phyloP scores from a whole-genome alignment of 1,140 invertebrate genomes.

The Ceratina australensis region DNA sequence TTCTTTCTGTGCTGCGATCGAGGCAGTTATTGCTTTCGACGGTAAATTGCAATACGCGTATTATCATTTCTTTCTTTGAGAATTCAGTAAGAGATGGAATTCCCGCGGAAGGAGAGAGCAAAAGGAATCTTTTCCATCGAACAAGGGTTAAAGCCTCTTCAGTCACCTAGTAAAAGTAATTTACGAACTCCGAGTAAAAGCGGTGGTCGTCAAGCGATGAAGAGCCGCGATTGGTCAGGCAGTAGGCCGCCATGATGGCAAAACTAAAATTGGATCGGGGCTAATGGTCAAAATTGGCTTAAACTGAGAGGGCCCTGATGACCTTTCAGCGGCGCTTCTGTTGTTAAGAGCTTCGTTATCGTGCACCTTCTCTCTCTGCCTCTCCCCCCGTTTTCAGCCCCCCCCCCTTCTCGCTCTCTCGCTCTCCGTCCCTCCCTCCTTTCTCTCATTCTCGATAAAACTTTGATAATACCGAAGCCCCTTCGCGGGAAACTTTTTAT shows the following conservation, averaged over 20 bases:
- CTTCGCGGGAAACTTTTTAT: constrained; percentile 70
- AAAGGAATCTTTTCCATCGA: constrained; percentile 11
- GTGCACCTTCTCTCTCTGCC: constrained; percentile 29
- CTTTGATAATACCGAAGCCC: constrained; percentile 64
- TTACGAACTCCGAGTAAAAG: constrained; percentile 44
- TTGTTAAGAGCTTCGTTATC: constrained; percentile 67
- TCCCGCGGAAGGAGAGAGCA: not conserved
- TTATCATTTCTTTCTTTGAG: not conserved
- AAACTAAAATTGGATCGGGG: constrained; percentile 72
- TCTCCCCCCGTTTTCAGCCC: not conserved
- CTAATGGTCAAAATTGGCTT: constrained; percentile 73
- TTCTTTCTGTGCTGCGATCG: too few relatives aligned
- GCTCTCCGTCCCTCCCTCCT: not conserved
- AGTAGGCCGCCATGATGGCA: constrained; percentile 56
- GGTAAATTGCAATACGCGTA: not conserved
- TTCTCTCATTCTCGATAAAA: constrained; percentile 50
- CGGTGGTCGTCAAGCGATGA: constrained; percentile 40
- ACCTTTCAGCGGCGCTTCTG: constrained; percentile 62
- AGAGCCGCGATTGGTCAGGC: constrained; percentile 50
- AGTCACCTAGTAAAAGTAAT: constrained; percentile 56
- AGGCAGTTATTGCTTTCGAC: not conserved
- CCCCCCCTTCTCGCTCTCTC: too few relatives aligned
- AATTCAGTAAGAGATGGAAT: not conserved
- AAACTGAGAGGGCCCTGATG: constrained; percentile 61
- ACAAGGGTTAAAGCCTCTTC: constrained; percentile 47